Percentiles rank a stretch among this genome's conserved stretches.
Conservation (phyloP, 2,113 vertebrate genomes). For the Aptenodytes patagonicus region DNA sequence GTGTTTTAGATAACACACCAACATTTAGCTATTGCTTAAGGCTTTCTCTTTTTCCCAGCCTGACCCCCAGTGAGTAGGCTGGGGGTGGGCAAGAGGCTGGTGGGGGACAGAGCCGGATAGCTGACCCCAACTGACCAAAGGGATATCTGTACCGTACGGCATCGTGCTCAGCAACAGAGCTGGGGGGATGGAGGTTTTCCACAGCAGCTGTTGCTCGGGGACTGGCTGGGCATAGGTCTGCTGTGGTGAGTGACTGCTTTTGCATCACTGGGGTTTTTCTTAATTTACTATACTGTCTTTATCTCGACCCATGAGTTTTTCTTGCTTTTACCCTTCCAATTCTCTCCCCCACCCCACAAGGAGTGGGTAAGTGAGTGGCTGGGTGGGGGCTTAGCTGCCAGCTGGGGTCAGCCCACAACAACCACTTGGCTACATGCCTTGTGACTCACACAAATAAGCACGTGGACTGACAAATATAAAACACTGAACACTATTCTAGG, state of each 20-base stretch:
- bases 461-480: not conserved
- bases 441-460: not conserved
- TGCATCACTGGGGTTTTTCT: not conserved
- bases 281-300: not conserved
- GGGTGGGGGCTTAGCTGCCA: not conserved
- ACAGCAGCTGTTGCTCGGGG: not conserved
- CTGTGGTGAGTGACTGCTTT: not conserved
- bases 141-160: rapidly evolving
- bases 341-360: rapidly evolving
- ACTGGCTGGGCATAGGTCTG: not conserved
- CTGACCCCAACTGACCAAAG: not conserved
- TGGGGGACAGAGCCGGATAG: rapidly evolving
- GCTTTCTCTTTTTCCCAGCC: not conserved
- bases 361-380: rapidly evolving
- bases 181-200: not conserved
- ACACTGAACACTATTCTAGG: rapidly evolving
- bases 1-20: not conserved
- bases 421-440: not conserved
- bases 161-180: not conserved
- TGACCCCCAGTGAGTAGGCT: not conserved
- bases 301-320: not conserved
- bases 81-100: not conserved
- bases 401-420: rapidly evolving
- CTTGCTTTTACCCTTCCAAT: too few relatives aligned
- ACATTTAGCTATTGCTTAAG: not conserved